These are phyloP conservation scores for Trichechus manatus DNA, from an alignment of 2,113 vertebrate genomes.

Conservation along the genomic window DNA sequence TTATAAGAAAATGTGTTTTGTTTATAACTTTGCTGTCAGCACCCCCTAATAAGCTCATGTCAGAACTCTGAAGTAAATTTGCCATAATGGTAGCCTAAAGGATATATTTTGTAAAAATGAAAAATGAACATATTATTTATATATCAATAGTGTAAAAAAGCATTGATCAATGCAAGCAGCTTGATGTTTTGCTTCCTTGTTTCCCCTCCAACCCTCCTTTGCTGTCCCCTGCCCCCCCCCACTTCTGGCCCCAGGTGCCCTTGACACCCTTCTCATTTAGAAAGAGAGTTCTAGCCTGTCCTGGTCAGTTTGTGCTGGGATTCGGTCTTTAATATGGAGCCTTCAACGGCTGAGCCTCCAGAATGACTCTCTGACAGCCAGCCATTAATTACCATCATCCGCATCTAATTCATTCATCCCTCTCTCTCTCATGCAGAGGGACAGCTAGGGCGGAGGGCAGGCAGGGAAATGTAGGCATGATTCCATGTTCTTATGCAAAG, in stretches of 20 bases:
- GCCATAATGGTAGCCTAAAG: constrained; percentile 82
- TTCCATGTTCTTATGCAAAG: constrained; percentile 91
- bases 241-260: constrained; percentile 56
- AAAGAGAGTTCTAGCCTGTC: constrained; percentile 72
- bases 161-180: constrained; percentile 85
- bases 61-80: constrained; percentile 81
- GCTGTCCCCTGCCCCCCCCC: not conserved
- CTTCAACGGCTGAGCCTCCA: constrained; percentile 84
- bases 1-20: constrained; percentile 86
- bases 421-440: constrained; percentile 90
- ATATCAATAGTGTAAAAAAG: constrained; percentile 82
- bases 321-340: constrained; percentile 85
- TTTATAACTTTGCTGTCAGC: constrained; percentile 80
- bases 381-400: constrained; percentile 94
- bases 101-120: constrained; percentile 85
- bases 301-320: constrained; percentile 84
- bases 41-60: constrained; percentile 82
- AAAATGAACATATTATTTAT: constrained; percentile 89
- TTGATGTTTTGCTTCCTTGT: constrained; percentile 22
- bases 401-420: constrained; percentile 92
- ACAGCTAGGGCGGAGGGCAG: constrained; percentile 91
- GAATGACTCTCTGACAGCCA: constrained; percentile 91
- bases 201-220: constrained; percentile 52
- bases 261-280: constrained; percentile 6
- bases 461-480: constrained; percentile 90